A percentile compares a stretch with the other conserved stretches of the same genome.
Conservation (phyloP, 2,888 invertebrate genomes). For the Rhamphomyia laevipes region DNA sequence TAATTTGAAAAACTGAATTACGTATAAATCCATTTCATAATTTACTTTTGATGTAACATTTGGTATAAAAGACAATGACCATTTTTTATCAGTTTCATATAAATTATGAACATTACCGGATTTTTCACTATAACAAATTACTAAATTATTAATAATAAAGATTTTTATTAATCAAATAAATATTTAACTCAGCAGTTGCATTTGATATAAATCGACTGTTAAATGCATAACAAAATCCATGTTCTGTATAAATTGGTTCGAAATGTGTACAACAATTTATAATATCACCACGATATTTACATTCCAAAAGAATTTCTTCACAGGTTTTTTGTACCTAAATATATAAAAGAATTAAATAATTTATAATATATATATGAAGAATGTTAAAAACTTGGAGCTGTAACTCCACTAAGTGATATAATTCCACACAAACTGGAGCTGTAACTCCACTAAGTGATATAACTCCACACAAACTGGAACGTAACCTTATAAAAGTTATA, state of each 20-base stretch:
- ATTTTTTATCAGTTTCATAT: conserved; percentile 38
- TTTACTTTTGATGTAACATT: conserved; percentile 25
- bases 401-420: too few species aligned
- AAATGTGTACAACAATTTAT: conserved; percentile 55
- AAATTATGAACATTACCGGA: conserved; percentile 29
- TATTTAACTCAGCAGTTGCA: conserved; percentile 26
- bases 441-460: too few species aligned
- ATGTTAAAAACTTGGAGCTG: conserved; percentile 1
- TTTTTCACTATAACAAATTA: conserved; percentile 24
- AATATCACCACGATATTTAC: conserved; percentile 55
- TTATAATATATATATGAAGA: too few species aligned
- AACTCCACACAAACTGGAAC: too few species aligned
- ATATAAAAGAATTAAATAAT: too few species aligned
- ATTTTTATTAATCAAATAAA: too few species aligned
- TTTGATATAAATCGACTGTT: conserved; percentile 40
- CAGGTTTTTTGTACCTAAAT: conserved; percentile 38
- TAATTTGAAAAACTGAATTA: too few species aligned
- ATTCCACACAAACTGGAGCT: too few species aligned
- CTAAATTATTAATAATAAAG: too few species aligned
- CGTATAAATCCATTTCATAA: too few species aligned
- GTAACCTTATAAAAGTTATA: too few species aligned
- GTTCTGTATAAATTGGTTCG: conserved; percentile 59
- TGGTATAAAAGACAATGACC: conserved; percentile 33
- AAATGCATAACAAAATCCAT: conserved; percentile 62
- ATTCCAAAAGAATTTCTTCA: conserved; percentile 47